Base-by-base conservation (phyloP, 2,113 vertebrate species). In the Cathartes aura region DNA sequence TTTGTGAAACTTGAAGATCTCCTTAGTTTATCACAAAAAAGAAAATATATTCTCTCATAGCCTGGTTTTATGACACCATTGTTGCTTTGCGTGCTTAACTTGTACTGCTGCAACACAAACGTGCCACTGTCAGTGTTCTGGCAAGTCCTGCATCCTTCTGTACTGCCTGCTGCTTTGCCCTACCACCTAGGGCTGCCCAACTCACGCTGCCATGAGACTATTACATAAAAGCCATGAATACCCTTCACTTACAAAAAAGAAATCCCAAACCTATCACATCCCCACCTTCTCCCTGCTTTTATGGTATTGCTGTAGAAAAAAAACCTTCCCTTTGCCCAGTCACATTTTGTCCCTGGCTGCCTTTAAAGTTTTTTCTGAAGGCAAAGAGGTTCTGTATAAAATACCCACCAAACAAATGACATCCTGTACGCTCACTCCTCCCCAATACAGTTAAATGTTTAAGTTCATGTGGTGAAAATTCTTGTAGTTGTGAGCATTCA, bases 281-380 rank as follows among this genome's bases (percentile, higher is more conserved):
- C 12, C 40, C 22, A 34, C 47, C 82, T 92, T 89, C 22, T 67
- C 34, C 36, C 45, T 48, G 32, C 38, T 84, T 38, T 29, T 62
- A 74, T 23, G 2, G 17, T 78, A 78, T 15, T 68, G 34, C 32
- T 87, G 8, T 43, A 21, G 36, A 16, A 59, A 78, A 87, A 64
- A 38, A 22, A 8, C 5, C 15, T 68, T 84, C 21, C 12, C 47
- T 87, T 84, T 89, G 11, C 34, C 42, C 66, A 82, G 40, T 29
- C 66, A 56, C 26, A 72, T 79, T 93, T 83, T 89, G 52, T 84
- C 30, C 43, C 47, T 43, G 7, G 24, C 7, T 87, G 24, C 59
- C 89, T 95, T 95, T 96, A 89, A 97, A 97, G 83, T 79, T 93
- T 75, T 68, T 70, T 89, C 64, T 82, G n/a, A 89, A 94, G 42